Evolutionary conservation across 2,113 vertebrate genomes (phyloP).

Genomic region (Symphodus melops): DNA sequence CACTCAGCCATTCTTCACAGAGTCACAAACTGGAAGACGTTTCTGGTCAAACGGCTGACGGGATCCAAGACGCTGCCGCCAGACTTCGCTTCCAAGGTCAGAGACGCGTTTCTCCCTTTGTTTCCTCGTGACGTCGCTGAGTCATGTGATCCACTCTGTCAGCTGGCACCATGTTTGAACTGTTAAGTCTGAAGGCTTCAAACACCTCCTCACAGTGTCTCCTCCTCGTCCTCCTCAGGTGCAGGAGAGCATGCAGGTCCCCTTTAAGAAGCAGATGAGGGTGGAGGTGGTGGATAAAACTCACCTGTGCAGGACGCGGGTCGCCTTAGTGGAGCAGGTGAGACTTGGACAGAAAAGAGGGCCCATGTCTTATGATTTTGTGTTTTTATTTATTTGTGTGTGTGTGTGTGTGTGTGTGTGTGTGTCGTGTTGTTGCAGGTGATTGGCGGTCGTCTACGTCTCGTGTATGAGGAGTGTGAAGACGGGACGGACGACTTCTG

Average conservation of each 20-base stretch:
- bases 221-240: constrained; percentile 79
- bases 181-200: background rate
- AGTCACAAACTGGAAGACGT: constrained; percentile 96
- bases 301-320: constrained; percentile 92
- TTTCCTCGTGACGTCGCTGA: background rate
- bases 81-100: constrained; percentile 94
- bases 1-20: constrained; percentile 91
- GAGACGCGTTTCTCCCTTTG: background rate
- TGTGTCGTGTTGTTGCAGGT: constrained; percentile 61
- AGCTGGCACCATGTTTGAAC: background rate
- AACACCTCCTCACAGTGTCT: background rate
- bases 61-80: constrained; percentile 96
- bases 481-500: constrained; percentile 96
- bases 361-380: background rate
- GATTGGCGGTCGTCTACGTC: constrained; percentile 90
- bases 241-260: constrained; percentile 92
- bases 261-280: constrained; percentile 94
- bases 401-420: background rate
- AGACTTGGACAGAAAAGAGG: background rate
- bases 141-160: background rate
- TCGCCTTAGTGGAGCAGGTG: constrained; percentile 91
- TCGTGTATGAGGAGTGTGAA: constrained; percentile 96
- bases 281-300: constrained; percentile 97
- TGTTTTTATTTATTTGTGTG: too few relatives aligned
- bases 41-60: constrained; percentile 95